Evolutionary conservation across 2,888 invertebrate genomes (phyloP), one percentile per base, ranked within the genome.

Genomic region (Linhomoeus sp.): DNA sequence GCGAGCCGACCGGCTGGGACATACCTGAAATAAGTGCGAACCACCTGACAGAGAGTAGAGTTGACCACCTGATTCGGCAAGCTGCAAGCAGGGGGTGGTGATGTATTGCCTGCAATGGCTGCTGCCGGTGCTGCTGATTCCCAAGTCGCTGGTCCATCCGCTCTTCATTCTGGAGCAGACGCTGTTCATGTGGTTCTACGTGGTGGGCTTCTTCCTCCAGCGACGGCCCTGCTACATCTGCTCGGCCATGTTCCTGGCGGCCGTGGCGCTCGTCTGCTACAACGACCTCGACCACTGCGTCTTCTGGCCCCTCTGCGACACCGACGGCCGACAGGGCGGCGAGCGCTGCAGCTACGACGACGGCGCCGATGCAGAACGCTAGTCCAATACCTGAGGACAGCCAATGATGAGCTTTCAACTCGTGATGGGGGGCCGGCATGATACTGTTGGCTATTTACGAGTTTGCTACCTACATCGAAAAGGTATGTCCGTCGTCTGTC

Each of bases 21-120:
- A n/a, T n/a, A n/a, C n/a, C n/a, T n/a, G n/a, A n/a, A n/a, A n/a
- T n/a, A n/a, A n/a, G n/a, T n/a, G n/a, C n/a, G n/a, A n/a, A n/a
- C n/a, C n/a, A n/a, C n/a, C n/a, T n/a, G n/a, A n/a, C n/a, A n/a
- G n/a, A n/a, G n/a, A n/a, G n/a, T n/a, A n/a, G n/a, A n/a, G n/a
- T n/a, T n/a, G n/a, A n/a, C n/a, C n/a, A n/a, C n/a, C n/a, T n/a
- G n/a, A n/a, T n/a, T n/a, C n/a, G n/a, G n/a, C n/a, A n/a, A n/a
- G n/a, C n/a, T n/a, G n/a, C n/a, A n/a, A n/a, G n/a, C n/a, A n/a
- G n/a, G n/a, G n/a, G n/a, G n/a, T n/a, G n/a, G n/a, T n/a, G 29
- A 88, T 88, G 88, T 88, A 90, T 75, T 90, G 88, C 73, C 76
- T 90, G 62, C 88, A 90, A 76, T 88, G 87, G 81, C 74, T 97